Percentiles rank a stretch among this genome's conserved stretches.
phyloP scores from a whole-genome alignment of 2,888 invertebrate species.

The Apamea crenata region DNA sequence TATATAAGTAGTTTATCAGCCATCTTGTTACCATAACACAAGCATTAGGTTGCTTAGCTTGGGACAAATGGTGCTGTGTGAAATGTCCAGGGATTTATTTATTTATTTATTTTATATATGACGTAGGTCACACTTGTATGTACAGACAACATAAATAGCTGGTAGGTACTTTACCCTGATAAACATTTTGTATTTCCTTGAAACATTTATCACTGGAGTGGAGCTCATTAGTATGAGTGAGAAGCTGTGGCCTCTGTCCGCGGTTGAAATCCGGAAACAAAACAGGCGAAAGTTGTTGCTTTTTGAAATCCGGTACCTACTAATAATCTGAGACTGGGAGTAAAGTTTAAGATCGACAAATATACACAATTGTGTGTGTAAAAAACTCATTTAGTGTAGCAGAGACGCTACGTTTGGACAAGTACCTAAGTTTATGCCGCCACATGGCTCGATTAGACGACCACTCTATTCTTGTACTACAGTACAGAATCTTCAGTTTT shows the following conservation, averaged over 20 bases:
- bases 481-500: constrained; percentile 3
- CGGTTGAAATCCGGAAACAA: constrained; percentile 7
- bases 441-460: neutral
- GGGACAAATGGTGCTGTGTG: too few species aligned
- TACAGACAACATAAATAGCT: neutral
- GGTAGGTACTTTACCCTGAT: neutral
- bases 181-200: constrained; percentile 6
- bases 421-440: neutral
- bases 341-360: constrained; percentile 5
- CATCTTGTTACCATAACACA: too few species aligned
- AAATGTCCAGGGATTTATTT: too few species aligned
- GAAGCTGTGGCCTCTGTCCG: neutral
- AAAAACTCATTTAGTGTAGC: neutral
- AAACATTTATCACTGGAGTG: constrained; percentile 8
- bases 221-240: constrained; percentile 11
- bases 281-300: neutral
- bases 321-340: neutral
- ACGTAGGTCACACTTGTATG: constrained; percentile 6
- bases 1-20: too few species aligned
- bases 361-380: too few species aligned
- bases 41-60: too few species aligned
- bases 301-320: neutral
- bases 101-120: too few species aligned
- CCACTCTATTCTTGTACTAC: neutral
- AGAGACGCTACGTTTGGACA: neutral